phyloP scores from a whole-genome alignment of 2,888 invertebrate species.

The Tetragonisca angustula region DNA sequence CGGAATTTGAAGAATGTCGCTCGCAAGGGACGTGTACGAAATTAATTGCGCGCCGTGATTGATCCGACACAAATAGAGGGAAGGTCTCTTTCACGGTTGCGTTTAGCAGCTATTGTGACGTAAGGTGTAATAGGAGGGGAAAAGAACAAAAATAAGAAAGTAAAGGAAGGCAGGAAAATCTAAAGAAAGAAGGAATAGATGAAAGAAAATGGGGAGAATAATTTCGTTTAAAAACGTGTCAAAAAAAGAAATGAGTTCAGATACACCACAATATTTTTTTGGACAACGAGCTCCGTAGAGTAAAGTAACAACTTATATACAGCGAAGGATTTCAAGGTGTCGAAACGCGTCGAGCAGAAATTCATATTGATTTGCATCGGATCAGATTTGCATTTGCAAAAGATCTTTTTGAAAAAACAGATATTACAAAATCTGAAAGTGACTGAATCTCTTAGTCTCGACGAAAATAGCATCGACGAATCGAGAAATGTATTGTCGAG shows the following conservation, averaged over 20 bases:
- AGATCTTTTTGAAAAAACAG: no score
- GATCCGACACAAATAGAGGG: neutral
- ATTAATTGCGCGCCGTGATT: neutral
- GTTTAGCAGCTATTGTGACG: neutral
- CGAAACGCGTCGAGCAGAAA: neutral
- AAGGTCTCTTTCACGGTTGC: neutral
- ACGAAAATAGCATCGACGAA: no score
- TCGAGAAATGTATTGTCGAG: neutral
- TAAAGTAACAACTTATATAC: neutral
- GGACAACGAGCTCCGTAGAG: neutral
- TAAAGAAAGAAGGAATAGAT: neutral
- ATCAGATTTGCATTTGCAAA: neutral
- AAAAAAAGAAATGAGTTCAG: neutral
- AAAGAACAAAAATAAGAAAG: neutral
- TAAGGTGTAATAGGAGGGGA: neutral
- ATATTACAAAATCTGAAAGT: neutral
- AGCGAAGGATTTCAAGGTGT: neutral
- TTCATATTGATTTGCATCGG: neutral
- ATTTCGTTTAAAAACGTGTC: no score
- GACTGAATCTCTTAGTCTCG: no score
- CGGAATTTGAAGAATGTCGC: slow-evolving; percentile 1
- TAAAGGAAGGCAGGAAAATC: neutral
- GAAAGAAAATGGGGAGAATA: neutral
- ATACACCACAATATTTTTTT: neutral
- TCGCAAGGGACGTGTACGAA: neutral